Percentiles rank a stretch among this genome's conserved stretches.
Evolutionary conservation across 2,888 invertebrate species (phyloP).

Genomic region (Eulithis testata): DNA sequence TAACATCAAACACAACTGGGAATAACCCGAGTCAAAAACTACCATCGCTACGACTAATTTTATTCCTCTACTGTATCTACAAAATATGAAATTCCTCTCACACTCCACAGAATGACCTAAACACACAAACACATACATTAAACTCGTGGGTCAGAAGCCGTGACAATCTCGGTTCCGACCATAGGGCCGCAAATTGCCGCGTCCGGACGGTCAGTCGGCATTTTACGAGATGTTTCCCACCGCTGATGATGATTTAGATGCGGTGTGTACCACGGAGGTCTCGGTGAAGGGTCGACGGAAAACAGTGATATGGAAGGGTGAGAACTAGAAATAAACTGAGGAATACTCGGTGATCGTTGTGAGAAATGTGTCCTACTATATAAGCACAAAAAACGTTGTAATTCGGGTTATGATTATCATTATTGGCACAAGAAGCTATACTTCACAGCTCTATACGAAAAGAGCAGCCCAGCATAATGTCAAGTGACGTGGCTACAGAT

Average conservation of each 20-base stretch:
- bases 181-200: constrained; percentile 47
- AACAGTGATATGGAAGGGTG: constrained; percentile 7
- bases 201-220: constrained; percentile 68
- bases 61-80: background rate
- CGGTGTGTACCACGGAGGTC: constrained; percentile 62
- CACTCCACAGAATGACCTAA: constrained; percentile 27
- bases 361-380: too few relatives aligned
- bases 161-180: constrained; percentile 43
- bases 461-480: too few relatives aligned
- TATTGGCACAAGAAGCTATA: too few relatives aligned
- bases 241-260: constrained; percentile 83
- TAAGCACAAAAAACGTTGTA: too few relatives aligned
- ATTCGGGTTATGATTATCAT: too few relatives aligned
- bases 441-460: too few relatives aligned
- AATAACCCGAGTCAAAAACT: too few relatives aligned
- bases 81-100: constrained; percentile 14
- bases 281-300: constrained; percentile 20
- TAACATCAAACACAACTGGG: too few relatives aligned
- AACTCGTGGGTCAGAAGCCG: constrained; percentile 32
- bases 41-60: background rate
- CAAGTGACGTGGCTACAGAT: too few relatives aligned
- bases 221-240: constrained; percentile 77
- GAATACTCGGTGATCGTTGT: background rate
- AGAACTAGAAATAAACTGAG: constrained; percentile 26
- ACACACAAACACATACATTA: constrained; percentile 29